phyloP scores from a whole-genome alignment of 2,888 invertebrate genomes.

The Tenthredo livida region DNA sequence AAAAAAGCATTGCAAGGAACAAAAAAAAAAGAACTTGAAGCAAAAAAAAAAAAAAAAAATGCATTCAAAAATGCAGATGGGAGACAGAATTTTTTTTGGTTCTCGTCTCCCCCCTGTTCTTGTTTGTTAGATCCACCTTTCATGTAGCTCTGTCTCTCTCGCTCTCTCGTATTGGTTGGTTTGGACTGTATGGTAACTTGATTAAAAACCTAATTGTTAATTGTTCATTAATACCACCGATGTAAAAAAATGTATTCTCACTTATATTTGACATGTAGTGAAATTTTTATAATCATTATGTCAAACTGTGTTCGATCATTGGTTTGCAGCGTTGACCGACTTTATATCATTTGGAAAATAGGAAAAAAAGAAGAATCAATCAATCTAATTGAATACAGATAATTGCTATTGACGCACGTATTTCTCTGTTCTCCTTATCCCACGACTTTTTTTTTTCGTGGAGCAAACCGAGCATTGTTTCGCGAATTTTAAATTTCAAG shows the following conservation, averaged over 20 bases:
- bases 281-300: slow-evolving; percentile 1
- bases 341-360: background rate
- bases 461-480: too few species aligned
- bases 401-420: too few species aligned
- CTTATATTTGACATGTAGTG: slow-evolving; percentile 22
- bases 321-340: background rate
- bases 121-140: slow-evolving; percentile 51
- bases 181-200: slow-evolving; percentile 52
- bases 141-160: slow-evolving; percentile 52
- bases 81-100: slow-evolving; percentile 39
- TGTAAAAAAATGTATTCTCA: slow-evolving; percentile 23
- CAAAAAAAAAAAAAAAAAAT: background rate
- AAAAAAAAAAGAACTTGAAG: background rate
- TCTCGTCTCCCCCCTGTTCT: slow-evolving; percentile 9
- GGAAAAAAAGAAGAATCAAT: background rate
- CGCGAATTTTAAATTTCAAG: too few species aligned
- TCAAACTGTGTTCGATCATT: slow-evolving; percentile 1
- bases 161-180: slow-evolving; percentile 52
- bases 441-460: too few species aligned
- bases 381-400: too few species aligned
- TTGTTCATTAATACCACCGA: slow-evolving; percentile 50
- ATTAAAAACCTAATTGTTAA: slow-evolving; percentile 40
- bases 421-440: too few species aligned
- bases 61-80: slow-evolving; percentile 8
- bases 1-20: slow-evolving; percentile 16